These are phyloP conservation scores for Chrysochloris asiatica DNA, from an alignment of 2,113 vertebrate species.

Conservation along the genomic window DNA sequence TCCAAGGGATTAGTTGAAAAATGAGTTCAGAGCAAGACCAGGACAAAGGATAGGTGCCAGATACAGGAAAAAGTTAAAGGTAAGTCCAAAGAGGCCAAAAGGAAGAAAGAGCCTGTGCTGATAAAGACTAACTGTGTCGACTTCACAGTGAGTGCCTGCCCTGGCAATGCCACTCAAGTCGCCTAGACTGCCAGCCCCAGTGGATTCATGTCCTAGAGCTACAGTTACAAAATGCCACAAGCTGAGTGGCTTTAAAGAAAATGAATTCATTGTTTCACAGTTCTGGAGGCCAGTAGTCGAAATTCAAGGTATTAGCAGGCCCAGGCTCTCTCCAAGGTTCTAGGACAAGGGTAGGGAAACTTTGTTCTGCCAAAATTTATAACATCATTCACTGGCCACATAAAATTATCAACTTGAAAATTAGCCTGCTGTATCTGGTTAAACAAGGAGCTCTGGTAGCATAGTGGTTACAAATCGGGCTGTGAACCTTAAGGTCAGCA, in stretches of 20 bases:
- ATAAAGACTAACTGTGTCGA: not conserved
- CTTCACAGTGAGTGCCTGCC: not conserved
- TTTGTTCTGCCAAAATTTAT: too few relatives aligned
- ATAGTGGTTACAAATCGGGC: too few relatives aligned
- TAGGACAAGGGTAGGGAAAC: too few relatives aligned
- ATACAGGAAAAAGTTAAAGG: not conserved
- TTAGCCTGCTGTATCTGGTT: too few relatives aligned
- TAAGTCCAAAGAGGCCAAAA: not conserved
- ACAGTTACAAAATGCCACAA: not conserved
- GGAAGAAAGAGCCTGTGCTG: not conserved
- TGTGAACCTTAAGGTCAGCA: too few relatives aligned
- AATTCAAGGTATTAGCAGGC: not conserved
- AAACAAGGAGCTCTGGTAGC: too few relatives aligned
- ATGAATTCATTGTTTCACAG: not conserved
- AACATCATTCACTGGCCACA: too few relatives aligned
- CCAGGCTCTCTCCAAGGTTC: not conserved
- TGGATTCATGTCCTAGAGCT: not conserved
- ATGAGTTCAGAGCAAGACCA: conserved; percentile 22
- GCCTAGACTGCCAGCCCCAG: not conserved
- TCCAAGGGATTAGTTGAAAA: not conserved
- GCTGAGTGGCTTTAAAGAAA: not conserved
- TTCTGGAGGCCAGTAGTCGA: not conserved
- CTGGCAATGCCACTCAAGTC: not conserved
- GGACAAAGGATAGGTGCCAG: not conserved
- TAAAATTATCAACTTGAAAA: too few relatives aligned